These are phyloP conservation scores for Acrobasis repandana DNA, from an alignment of 2,888 invertebrate genomes.

Conservation along the genomic window DNA sequence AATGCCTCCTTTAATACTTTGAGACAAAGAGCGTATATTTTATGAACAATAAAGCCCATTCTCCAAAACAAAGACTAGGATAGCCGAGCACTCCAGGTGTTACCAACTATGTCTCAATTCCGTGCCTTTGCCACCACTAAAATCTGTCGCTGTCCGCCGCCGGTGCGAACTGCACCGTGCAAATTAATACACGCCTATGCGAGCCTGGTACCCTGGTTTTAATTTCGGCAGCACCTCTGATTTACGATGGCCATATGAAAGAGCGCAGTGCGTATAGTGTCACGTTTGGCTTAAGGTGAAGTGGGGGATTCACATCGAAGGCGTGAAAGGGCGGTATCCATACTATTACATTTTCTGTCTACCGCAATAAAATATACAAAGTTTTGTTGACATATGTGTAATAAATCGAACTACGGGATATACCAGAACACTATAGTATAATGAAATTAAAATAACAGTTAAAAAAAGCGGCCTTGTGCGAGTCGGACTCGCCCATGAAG, in stretches of 20 bases:
- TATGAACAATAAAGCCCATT: conserved; percentile 25
- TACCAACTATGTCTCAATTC: conserved; percentile 55
- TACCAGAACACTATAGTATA: too few species aligned
- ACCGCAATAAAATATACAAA: too few species aligned
- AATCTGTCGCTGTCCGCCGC: conserved; percentile 67
- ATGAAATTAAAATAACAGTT: too few species aligned
- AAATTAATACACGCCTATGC: conserved; percentile 53
- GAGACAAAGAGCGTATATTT: too few species aligned
- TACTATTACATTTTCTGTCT: too few species aligned
- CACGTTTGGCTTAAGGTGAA: conserved; percentile 54
- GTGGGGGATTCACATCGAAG: conserved; percentile 34
- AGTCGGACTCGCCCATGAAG: too few species aligned
- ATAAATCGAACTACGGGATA: too few species aligned
- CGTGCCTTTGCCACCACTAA: conserved; percentile 52
- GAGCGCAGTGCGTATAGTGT: conserved; percentile 62
- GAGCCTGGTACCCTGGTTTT: conserved; percentile 62
- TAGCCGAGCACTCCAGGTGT: conserved; percentile 46
- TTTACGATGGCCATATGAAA: conserved; percentile 73
- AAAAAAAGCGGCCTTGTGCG: too few species aligned
- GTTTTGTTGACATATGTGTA: too few species aligned
- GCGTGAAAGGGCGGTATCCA: not conserved
- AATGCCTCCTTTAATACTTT: too few species aligned
- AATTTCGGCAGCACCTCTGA: conserved; percentile 72
- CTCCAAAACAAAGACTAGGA: conserved; percentile 21
- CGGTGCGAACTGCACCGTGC: conserved; percentile 47